Evolutionary conservation across 2,797 vertebrate genomes (phyloP).

Genomic region (Caiman crocodilus): DNA sequence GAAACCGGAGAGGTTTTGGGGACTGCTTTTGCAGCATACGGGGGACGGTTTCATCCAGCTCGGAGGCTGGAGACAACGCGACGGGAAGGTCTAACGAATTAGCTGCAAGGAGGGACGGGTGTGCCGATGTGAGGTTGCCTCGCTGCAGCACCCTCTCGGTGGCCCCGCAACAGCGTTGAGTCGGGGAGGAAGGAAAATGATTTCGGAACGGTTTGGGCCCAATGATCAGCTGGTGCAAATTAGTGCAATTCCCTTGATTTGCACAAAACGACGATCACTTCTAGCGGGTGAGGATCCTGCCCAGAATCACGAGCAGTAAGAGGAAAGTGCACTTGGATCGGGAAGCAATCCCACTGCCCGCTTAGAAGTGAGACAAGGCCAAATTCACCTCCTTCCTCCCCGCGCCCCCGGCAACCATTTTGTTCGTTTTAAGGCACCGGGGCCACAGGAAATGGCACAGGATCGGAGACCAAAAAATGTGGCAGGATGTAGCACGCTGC

Average conservation of each 20-base stretch:
- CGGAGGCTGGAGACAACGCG: too few relatives aligned
- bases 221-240: background rate
- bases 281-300: background rate
- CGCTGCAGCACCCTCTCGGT: background rate
- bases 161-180: background rate
- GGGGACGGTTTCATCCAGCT: background rate
- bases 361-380: background rate
- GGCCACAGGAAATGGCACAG: background rate
- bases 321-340: background rate
- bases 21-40: background rate
- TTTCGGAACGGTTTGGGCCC: background rate
- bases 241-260: background rate
- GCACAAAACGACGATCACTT: background rate
- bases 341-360: background rate
- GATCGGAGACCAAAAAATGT: background rate
- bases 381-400: background rate
- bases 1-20: fast-evolving
- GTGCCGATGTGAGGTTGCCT: background rate
- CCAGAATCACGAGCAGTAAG: background rate
- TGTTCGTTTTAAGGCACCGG: background rate
- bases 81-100: background rate
- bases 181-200: too few relatives aligned
- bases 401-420: background rate
- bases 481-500: background rate
- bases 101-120: too few relatives aligned